Percentiles rank a stretch among this genome's conserved stretches.
Evolutionary conservation across 2,888 invertebrate genomes (phyloP).

Genomic region (Rhingia campestris): DNA sequence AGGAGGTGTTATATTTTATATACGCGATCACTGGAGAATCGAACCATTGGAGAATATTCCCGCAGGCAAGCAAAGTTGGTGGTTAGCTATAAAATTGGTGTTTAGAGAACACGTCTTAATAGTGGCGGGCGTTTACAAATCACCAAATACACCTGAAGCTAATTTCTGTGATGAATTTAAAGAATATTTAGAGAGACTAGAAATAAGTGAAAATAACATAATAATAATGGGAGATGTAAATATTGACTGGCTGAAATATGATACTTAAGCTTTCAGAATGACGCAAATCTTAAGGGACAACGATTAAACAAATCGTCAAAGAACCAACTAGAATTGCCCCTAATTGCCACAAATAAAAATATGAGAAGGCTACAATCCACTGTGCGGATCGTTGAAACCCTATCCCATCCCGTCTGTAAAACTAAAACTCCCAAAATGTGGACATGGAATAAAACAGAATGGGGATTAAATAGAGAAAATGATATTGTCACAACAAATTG

Average conservation of each 20-base stretch:
- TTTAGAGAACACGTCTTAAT: not conserved
- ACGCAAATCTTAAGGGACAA: not conserved
- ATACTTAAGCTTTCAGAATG: not conserved
- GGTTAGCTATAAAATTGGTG: not conserved
- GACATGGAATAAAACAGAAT: no score
- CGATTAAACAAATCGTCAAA: not conserved
- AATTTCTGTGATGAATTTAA: not conserved
- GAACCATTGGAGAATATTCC: not conserved
- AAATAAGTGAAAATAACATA: slow-evolving; percentile 3
- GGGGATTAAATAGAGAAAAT: no score
- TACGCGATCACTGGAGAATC: not conserved
- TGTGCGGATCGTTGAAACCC: no score
- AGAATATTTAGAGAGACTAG: not conserved
- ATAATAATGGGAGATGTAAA: not conserved
- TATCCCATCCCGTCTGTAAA: no score
- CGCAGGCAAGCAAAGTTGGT: not conserved
- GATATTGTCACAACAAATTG: no score
- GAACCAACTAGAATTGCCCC: not conserved
- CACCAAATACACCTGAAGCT: not conserved
- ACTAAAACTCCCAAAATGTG: no score
- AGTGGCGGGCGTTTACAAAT: not conserved
- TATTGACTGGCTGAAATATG: slow-evolving; percentile 6
- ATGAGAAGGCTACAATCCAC: not conserved
- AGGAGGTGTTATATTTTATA: slow-evolving; percentile 14
- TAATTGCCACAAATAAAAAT: not conserved